Evolutionary conservation across 2,797 vertebrate species (phyloP).

Genomic region (Meriones psammophilus): DNA sequence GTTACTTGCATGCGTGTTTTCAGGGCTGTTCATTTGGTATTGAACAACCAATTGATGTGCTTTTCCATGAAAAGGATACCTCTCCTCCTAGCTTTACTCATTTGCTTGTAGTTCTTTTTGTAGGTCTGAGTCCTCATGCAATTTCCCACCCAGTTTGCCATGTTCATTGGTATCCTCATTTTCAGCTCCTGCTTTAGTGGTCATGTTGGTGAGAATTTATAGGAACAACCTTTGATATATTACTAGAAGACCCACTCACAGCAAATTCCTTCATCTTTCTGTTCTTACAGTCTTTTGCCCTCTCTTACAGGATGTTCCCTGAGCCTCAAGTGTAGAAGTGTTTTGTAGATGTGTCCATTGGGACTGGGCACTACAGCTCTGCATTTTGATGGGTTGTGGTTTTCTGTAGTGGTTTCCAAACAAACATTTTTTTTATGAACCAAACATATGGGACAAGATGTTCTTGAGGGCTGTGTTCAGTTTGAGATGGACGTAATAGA

Average conservation of each 20-base stretch:
- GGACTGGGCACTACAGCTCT: background rate
- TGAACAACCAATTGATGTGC: background rate
- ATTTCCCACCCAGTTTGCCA: background rate
- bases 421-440: background rate
- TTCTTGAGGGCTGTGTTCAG: background rate
- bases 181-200: background rate
- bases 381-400: background rate
- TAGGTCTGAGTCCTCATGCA: background rate
- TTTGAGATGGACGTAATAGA: background rate
- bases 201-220: background rate
- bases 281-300: background rate
- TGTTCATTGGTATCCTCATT: background rate
- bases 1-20: background rate
- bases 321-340: background rate
- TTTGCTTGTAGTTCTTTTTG: background rate
- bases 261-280: background rate
- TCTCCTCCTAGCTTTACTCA: background rate
- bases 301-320: background rate
- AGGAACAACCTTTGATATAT: background rate
- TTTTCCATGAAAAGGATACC: background rate
- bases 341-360: background rate
- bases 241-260: background rate
- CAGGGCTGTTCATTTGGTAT: background rate
- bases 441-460: background rate
- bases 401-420: background rate